Conservation (phyloP, 2,797 vertebrate genomes). For the Xiphophorus birchmanni region DNA sequence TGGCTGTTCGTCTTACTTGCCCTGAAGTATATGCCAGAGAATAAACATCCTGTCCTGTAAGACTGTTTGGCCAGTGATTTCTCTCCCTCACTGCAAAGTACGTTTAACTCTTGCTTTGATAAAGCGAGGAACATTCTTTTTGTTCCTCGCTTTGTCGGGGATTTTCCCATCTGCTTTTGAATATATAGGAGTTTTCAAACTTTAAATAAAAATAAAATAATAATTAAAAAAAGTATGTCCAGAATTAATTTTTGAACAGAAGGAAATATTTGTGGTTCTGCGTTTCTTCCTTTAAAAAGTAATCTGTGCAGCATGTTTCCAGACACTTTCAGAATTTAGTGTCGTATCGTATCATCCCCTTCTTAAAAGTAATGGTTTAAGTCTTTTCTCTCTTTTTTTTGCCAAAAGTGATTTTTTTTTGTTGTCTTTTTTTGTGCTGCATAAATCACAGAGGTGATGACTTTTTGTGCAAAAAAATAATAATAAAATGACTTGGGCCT, state of each 20-base stretch:
- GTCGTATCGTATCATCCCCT: no score
- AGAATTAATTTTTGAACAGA: neutral
- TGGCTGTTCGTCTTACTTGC: neutral
- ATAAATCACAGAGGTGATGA: no score
- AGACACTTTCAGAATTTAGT: neutral
- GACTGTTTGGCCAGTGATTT: neutral
- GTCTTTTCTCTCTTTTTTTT: neutral
- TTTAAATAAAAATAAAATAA: neutral
- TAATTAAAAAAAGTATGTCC: neutral
- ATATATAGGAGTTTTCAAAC: neutral
- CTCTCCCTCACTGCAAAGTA: neutral
- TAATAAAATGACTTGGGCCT: no score
- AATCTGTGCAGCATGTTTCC: neutral
- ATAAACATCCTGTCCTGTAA: slow-evolving; percentile 5
- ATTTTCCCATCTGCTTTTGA: neutral
- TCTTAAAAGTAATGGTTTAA: neutral
- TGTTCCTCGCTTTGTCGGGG: neutral
- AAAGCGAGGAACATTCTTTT: neutral
- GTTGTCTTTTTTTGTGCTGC: no score
- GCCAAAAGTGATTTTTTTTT: no score
- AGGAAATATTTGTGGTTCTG: neutral
- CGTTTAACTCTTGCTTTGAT: slow-evolving; percentile 1
- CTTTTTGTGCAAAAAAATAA: no score
- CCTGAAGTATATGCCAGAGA: neutral
- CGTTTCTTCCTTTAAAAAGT: neutral